Conservation (phyloP, 1,140 invertebrate genomes). For the Sminthurides bifidus region DNA sequence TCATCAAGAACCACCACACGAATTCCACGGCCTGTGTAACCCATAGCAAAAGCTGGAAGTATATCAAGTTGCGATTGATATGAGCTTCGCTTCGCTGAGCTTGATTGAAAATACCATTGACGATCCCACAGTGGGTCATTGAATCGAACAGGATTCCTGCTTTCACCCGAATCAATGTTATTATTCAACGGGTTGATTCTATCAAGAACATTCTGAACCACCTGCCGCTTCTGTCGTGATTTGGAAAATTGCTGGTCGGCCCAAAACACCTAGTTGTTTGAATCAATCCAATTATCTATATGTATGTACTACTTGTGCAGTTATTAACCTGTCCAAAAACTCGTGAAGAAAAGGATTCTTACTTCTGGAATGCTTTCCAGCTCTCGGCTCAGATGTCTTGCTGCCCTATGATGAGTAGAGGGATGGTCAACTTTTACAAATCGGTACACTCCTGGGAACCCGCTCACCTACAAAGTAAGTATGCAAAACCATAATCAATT, state of each 20-base stretch:
- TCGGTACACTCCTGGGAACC: constrained; percentile 46
- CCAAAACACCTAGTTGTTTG: constrained; percentile 49
- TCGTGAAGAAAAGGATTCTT: no score
- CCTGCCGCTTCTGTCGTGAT: no score
- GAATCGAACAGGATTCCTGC: constrained; percentile 42
- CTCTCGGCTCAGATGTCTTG: constrained; percentile 33
- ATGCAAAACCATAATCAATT: no score
- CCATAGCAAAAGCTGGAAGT: constrained; percentile 62
- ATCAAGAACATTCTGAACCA: constrained; percentile 15
- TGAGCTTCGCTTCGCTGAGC: constrained; percentile 63
- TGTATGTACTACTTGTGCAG: no score
- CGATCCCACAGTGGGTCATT: constrained; percentile 76
- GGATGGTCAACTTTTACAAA: constrained; percentile 40
- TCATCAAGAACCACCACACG: constrained; percentile 75
- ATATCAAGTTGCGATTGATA: constrained; percentile 39
- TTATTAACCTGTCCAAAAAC: no score
- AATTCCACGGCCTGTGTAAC: constrained; percentile 65
- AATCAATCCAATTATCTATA: no score
- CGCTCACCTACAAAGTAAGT: constrained; percentile 37
- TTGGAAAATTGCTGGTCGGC: constrained; percentile 53
- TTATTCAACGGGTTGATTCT: constrained; percentile 8
- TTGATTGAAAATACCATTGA: constrained; percentile 93
- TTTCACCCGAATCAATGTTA: no score
- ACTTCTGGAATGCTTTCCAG: no score
- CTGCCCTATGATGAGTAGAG: constrained; percentile 30